phyloP scores from a whole-genome alignment of 2,797 vertebrate genomes.

The Meda fulgida region DNA sequence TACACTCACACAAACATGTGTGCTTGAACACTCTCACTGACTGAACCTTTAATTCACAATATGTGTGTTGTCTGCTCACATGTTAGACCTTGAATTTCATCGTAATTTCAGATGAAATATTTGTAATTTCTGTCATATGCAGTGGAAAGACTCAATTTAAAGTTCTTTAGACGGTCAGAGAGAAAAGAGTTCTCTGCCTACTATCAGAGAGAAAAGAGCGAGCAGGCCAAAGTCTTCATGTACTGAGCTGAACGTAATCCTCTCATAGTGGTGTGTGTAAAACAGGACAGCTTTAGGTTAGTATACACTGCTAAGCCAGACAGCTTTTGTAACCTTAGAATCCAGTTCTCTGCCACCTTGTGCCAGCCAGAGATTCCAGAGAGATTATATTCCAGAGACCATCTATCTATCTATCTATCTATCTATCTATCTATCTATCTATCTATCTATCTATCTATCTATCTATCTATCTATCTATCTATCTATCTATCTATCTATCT shows the following conservation, averaged over 20 bases:
- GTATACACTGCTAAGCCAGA: slow-evolving; percentile 13
- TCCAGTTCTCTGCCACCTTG: not conserved
- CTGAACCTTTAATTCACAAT: not conserved
- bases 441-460: no score
- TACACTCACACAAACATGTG: not conserved
- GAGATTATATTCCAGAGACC: no score
- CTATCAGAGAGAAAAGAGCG: not conserved
- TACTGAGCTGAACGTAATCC: slow-evolving; percentile 34
- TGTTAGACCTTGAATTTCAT: not conserved
- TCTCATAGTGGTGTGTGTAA: slow-evolving; percentile 42
- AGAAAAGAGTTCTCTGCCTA: no score
- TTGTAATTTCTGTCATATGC: not conserved
- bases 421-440: no score
- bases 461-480: no score
- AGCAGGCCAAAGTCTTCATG: not conserved
- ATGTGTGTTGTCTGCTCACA: not conserved
- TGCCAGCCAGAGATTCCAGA: not conserved
- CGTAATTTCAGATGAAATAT: not conserved
- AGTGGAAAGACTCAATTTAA: not conserved
- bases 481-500: no score
- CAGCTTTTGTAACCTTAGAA: slow-evolving; percentile 19
- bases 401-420: no score
- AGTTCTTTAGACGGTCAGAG: not conserved
- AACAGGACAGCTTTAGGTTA: slow-evolving; percentile 26
- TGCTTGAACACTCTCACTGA: not conserved